Evolutionary conservation across 2,797 vertebrate genomes (phyloP).

Genomic region (Halcyon badia): DNA sequence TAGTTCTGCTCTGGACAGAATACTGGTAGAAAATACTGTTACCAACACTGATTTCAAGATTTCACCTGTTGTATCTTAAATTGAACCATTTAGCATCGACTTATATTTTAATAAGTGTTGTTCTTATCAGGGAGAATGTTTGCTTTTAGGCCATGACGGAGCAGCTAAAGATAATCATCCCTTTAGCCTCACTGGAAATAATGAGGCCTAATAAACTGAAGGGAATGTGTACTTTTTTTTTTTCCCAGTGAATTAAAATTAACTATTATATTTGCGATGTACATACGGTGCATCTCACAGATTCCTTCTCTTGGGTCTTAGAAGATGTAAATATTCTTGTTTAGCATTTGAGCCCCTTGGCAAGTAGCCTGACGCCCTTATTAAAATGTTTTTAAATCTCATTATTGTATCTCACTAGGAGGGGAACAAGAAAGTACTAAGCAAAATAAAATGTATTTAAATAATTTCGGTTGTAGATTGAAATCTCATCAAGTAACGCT

Average conservation of each 20-base stretch:
- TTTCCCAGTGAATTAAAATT: not conserved
- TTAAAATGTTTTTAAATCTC: constrained; percentile 32
- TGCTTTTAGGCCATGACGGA: not conserved
- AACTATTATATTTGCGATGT: not conserved
- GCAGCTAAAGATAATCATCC: constrained; percentile 14
- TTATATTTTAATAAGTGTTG: constrained; percentile 13
- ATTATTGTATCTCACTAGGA: not conserved
- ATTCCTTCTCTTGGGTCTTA: constrained; percentile 24
- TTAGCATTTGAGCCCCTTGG: constrained; percentile 28
- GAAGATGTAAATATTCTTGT: constrained; percentile 40
- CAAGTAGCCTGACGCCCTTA: constrained; percentile 25
- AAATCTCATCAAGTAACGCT: not conserved
- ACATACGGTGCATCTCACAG: not conserved
- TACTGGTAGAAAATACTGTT: not conserved
- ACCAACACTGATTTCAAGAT: not conserved
- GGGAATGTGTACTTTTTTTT: not conserved
- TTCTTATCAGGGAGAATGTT: not conserved
- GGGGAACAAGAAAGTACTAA: not conserved
- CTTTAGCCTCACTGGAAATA: constrained; percentile 3
- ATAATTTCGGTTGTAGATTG: not conserved
- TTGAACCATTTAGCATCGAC: fast-evolving
- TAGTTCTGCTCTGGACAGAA: fast-evolving
- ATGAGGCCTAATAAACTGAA: constrained; percentile 33
- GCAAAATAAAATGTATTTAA: not conserved
- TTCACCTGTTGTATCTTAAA: not conserved